Evolutionary conservation across 1,140 invertebrate genomes (phyloP).

Genomic region (Aphelinus atriplicis): DNA sequence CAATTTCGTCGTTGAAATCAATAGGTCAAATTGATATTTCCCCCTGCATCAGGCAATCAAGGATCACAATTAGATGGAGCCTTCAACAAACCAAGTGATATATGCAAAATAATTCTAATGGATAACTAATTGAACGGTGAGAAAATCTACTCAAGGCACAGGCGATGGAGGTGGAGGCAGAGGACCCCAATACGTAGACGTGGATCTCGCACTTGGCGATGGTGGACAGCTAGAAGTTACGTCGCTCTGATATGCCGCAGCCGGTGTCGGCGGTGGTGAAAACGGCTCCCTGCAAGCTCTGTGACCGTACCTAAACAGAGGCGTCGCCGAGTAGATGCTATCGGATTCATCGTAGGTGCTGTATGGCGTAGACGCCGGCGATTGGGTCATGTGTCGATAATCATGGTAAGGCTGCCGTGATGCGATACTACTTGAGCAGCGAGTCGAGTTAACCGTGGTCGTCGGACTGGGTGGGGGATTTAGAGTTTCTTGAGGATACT

Average conservation of each 20-base stretch:
- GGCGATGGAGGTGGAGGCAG: slow-evolving; percentile 79
- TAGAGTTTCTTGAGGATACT: slow-evolving; percentile 82
- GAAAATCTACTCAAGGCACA: slow-evolving; percentile 59
- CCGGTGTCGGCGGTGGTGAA: slow-evolving; percentile 85
- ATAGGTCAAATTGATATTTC: too few species aligned
- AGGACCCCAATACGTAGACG: slow-evolving; percentile 78
- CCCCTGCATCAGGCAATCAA: too few species aligned
- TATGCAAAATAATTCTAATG: too few species aligned
- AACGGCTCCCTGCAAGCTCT: slow-evolving; percentile 76
- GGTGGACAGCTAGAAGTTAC: slow-evolving; percentile 77
- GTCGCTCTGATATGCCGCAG: slow-evolving; percentile 78
- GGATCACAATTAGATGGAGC: too few species aligned
- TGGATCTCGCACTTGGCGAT: slow-evolving; percentile 78
- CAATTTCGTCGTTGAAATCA: too few species aligned
- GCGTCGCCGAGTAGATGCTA: slow-evolving; percentile 69
- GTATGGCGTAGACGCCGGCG: slow-evolving; percentile 92
- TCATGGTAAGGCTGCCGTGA: slow-evolving; percentile 76
- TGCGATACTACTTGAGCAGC: slow-evolving; percentile 66
- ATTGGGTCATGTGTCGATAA: slow-evolving; percentile 82
- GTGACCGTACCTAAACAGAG: slow-evolving; percentile 63
- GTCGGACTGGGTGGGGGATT: slow-evolving; percentile 92
- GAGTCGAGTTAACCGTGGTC: slow-evolving; percentile 72
- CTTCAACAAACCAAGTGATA: too few species aligned
- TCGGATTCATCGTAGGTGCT: slow-evolving; percentile 92
- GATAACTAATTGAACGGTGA: too few species aligned